Evolutionary conservation across 2,888 invertebrate species (phyloP).

Genomic region (Hirtodrosophila histrioides): DNA sequence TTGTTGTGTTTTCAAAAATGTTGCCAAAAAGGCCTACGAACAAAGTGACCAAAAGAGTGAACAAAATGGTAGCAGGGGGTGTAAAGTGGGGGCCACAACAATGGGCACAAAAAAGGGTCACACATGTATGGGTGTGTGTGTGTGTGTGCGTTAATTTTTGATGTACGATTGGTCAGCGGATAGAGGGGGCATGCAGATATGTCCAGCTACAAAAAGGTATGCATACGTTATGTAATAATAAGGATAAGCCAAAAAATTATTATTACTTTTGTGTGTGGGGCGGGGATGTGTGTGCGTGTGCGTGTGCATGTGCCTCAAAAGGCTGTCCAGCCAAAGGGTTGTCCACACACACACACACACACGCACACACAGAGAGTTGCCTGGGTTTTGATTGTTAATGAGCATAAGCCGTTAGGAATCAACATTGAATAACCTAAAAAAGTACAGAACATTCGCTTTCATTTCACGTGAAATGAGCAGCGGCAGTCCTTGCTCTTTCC

Average conservation of each 20-base stretch:
- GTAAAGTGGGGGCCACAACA: conserved; percentile 27
- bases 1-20: conserved; percentile 43
- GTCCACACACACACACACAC: conserved; percentile 25
- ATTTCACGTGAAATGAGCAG: not conserved
- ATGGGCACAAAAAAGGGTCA: conserved; percentile 70
- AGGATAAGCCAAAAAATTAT: conserved; percentile 82
- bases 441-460: not conserved
- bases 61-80: conserved; percentile 11
- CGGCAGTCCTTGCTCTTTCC: not conserved
- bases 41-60: conserved; percentile 69
- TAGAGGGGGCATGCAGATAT: not conserved
- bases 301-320: not conserved
- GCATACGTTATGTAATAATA: conserved; percentile 82
- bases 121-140: conserved; percentile 46
- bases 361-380: conserved; percentile 5
- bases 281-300: not conserved
- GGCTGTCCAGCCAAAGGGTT: conserved; percentile 45
- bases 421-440: conserved; percentile 11
- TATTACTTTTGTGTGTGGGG: conserved; percentile 69
- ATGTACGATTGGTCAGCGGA: conserved; percentile 73
- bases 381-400: conserved; percentile 47
- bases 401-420: conserved; percentile 33
- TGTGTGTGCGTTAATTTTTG: conserved; percentile 79
- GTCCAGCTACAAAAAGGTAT: conserved; percentile 66
- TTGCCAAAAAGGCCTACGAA: conserved; percentile 54